Evolutionary conservation across 2,113 vertebrate genomes (phyloP).

Genomic region (Saccopteryx bilineata): DNA sequence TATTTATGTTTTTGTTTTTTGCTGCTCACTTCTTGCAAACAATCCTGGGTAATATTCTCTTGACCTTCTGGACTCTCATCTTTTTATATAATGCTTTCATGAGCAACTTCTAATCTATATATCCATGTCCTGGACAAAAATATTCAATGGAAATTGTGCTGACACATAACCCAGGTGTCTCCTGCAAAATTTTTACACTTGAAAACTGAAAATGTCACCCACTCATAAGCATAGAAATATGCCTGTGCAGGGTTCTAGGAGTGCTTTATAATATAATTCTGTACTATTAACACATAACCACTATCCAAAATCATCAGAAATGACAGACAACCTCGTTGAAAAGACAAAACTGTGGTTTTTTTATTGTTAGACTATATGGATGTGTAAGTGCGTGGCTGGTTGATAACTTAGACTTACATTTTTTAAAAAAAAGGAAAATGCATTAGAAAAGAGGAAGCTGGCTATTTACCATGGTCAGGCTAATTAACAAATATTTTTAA

Average conservation of each 20-base stretch:
- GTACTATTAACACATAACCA: not conserved
- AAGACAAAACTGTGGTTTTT: not conserved
- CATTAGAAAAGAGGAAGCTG: not conserved
- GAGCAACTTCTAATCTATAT: not conserved
- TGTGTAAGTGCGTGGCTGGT: not conserved
- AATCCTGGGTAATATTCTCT: not conserved
- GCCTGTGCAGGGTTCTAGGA: not conserved
- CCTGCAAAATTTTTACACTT: not conserved
- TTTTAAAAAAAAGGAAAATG: not conserved
- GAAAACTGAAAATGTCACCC: not conserved
- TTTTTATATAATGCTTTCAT: not conserved
- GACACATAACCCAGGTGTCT: not conserved
- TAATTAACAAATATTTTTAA: not conserved
- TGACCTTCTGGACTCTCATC: not conserved
- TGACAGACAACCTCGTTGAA: not conserved
- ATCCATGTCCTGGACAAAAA: not conserved
- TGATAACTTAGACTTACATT: not conserved
- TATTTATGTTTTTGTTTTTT: not conserved
- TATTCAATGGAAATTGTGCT: not conserved
- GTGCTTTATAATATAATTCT: not conserved
- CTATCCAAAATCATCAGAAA: not conserved
- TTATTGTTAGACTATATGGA: not conserved
- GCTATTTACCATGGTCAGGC: not conserved
- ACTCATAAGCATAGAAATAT: not conserved
- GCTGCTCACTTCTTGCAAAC: not conserved